Base-by-base conservation (phyloP, 2,797 vertebrate species). In the Pipistrellus kuhlii region DNA sequence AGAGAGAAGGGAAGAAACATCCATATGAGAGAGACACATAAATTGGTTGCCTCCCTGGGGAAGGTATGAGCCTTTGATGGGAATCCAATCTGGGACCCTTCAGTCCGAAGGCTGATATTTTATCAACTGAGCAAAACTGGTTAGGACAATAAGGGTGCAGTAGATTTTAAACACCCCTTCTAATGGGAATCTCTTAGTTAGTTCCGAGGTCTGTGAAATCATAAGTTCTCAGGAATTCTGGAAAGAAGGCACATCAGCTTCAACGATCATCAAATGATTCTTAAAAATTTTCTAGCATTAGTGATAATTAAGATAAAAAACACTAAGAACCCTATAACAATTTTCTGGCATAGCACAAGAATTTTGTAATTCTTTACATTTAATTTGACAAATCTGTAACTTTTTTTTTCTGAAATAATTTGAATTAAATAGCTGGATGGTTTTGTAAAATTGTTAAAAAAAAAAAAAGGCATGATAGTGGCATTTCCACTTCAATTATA, bases 371-470 rank as follows among this genome's bases (percentile, higher is more conserved):
- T 15, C 2, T 84, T 91, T 84, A 41, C 5, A 84, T 77, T 90
- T 91, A 66, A 78, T 88, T 53, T 73, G 38, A 86, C 15, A 73
- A 93, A n/a, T 82, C 59, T 64, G 46, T 86, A 86, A 48, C 8
- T 81, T 30, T 30, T 69, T 7, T 88, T 44, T 77, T 51, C 20
- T 12, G 15, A 68, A 81, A 51, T 10, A 80, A 69, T 72, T 69
- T 89, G 27, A 89, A 73, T 73, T 64, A 48, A 80, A 30, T 41
- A 62, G 30, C 3, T 38, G 6, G 12, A 51, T 66, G 17, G 8
- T 62, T 75, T 48, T 41, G 2, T 57, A 27, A 62, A 94, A 38
- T 62, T 3, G 5, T 80, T 72, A 32, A 92, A 76, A 27, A 38
- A 38, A 38, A 38, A 38, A 38, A 41, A 91, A 85, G 53, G 21